Evolutionary conservation across 1,140 invertebrate species (phyloP).

Genomic region (Rhynchophorus ferrugineus): DNA sequence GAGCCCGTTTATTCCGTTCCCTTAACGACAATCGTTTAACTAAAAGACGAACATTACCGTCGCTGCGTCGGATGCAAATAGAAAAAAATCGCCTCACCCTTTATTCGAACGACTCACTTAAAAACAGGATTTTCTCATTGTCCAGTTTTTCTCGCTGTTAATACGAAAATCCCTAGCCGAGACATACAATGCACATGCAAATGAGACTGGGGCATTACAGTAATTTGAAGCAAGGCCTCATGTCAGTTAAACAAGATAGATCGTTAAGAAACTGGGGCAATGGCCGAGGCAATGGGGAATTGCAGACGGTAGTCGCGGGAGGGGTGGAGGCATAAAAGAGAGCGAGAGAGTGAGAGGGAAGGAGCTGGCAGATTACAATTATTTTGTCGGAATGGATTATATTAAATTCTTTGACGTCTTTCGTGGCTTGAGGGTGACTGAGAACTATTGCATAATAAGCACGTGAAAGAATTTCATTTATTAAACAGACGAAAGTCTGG

Average conservation of each 20-base stretch:
- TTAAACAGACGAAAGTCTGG: no score
- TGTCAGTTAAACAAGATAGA: not conserved
- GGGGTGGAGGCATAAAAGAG: not conserved
- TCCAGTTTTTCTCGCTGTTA: not conserved
- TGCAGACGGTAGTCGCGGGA: not conserved
- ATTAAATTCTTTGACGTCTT: not conserved
- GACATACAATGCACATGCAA: not conserved
- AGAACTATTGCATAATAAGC: not conserved
- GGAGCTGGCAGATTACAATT: not conserved
- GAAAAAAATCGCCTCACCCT: no score
- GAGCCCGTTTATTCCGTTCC: no score
- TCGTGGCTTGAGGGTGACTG: not conserved
- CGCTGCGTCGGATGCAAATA: no score
- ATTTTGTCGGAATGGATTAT: not conserved
- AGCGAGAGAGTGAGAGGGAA: not conserved
- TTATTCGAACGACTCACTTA: no score
- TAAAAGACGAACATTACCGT: no score
- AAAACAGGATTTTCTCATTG: not conserved
- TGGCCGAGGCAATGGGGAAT: not conserved
- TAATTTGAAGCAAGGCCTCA: not conserved
- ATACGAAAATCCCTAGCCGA: not conserved
- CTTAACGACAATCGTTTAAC: no score
- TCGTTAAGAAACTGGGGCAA: not conserved
- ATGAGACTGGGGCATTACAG: not conserved
- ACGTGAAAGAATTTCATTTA: no score